Evolutionary conservation across 2,888 invertebrate genomes (phyloP).

Genomic region (Halictus quadricinctus): DNA sequence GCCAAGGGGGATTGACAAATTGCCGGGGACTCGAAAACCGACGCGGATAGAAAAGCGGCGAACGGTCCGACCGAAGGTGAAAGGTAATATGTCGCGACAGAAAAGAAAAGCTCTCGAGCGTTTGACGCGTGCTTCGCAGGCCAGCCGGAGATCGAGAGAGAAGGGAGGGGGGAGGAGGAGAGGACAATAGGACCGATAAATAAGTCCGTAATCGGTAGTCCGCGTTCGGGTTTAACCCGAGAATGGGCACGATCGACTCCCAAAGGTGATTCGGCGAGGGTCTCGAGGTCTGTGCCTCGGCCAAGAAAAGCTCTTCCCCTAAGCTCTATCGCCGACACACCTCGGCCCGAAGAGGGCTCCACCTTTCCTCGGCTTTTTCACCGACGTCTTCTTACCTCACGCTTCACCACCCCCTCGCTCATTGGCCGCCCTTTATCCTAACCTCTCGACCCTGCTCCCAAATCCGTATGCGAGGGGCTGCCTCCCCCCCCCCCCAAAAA

Average conservation of each 20-base stretch:
- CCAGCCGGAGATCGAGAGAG: slow-evolving; percentile 7
- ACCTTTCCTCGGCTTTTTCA: slow-evolving; percentile 21
- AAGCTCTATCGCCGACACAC: slow-evolving; percentile 43
- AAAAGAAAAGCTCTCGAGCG: slow-evolving; percentile 54
- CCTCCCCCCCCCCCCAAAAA: slow-evolving; percentile 14
- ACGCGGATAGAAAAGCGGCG: slow-evolving; percentile 64
- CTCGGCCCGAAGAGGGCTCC: slow-evolving; percentile 39
- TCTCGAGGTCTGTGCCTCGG: slow-evolving; percentile 11
- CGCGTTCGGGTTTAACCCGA: slow-evolving; percentile 59
- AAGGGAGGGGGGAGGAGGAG: not conserved
- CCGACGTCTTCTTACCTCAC: slow-evolving; percentile 30
- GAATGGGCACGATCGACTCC: slow-evolving; percentile 68
- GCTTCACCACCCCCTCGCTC: slow-evolving; percentile 13
- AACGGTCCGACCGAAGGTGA: slow-evolving; percentile 55
- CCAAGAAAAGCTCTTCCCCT: slow-evolving; percentile 19
- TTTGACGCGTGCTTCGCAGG: slow-evolving; percentile 53
- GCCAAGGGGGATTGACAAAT: slow-evolving; percentile 64
- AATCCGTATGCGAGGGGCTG: slow-evolving; percentile 43
- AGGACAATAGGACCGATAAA: slow-evolving; percentile 72
- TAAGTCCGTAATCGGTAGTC: slow-evolving; percentile 74
- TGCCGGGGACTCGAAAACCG: slow-evolving; percentile 58
- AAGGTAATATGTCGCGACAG: slow-evolving; percentile 67
- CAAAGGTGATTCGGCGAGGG: slow-evolving; percentile 68
- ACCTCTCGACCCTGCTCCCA: slow-evolving; percentile 14
- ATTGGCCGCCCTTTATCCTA: slow-evolving; percentile 39